Evolutionary conservation across 2,888 invertebrate genomes (phyloP), one percentile per base, ranked within the genome.

Genomic region (Xylota segnis): DNA sequence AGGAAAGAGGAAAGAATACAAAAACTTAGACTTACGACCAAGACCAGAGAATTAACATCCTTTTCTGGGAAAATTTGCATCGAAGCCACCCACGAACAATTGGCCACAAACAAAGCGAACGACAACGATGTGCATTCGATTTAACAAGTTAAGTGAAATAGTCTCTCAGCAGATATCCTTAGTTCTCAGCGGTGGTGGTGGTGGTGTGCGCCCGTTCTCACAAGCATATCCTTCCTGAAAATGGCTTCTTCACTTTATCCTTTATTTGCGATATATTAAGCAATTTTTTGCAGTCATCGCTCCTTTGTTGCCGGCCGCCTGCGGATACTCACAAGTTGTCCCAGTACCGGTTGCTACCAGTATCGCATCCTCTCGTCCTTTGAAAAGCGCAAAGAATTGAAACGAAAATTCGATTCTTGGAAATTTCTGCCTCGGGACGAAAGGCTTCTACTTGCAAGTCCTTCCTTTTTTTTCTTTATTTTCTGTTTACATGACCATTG

Each of bases 161-260:
- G 68, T 72, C 74, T 47, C 78, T 47, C 78, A 68, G 37, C 54
- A 75, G 65, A 84, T 52, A 84, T 71, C 84, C 75, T 32, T 54
- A 47, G 23, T 79, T 70, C 70, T 56, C 70, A 43, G 14, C 45
- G 32, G 18, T 18, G 18, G 16, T 59, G 50, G 14, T 54, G 32
- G 18, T 18, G 18, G 16, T 59, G 58, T 45, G 52, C 9, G 27
- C 63, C 63, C 65, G 45, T 70, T 34, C 29, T 71, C 29, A 7
- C 59, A 66, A 74, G 78, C 78, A 56, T 83, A 78, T 84, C 83
- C 79, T 84, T 84, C 58, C 79, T 45, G 37, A 65, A 70, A 79
- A 75, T 74, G 37, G 29, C 47, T 72, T 58, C 47, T 7, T 50
- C 16, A 23, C 71, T 14, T 37, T 23, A 54, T 84, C 75, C 71